phyloP scores from a whole-genome alignment of 1,140 invertebrate genomes.

The Papilio polyxenes region DNA sequence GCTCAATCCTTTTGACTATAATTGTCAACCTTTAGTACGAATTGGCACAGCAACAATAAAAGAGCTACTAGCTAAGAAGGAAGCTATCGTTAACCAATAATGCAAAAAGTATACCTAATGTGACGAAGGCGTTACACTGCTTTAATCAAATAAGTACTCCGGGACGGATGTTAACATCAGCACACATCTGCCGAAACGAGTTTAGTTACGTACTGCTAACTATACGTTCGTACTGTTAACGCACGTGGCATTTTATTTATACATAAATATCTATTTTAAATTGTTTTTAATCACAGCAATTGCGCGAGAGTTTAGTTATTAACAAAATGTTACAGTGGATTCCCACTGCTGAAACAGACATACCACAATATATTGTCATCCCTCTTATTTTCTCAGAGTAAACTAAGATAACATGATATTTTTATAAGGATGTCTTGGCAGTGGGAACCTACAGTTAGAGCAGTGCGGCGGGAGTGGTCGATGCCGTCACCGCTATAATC shows the following conservation, averaged over 20 bases:
- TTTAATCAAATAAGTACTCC: constrained; percentile 30
- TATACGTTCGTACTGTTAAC: too few species aligned
- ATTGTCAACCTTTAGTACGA: not conserved
- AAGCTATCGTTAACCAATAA: constrained; percentile 19
- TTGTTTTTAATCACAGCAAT: not conserved
- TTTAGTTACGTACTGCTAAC: not conserved
- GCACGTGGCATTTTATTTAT: not conserved
- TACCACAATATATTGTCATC: not conserved
- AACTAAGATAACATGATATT: not conserved
- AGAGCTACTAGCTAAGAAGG: not conserved
- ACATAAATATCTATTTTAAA: not conserved
- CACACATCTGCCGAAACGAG: constrained; percentile 14
- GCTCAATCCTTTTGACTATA: not conserved
- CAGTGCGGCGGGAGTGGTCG: constrained; percentile 58
- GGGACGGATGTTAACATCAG: constrained; percentile 29
- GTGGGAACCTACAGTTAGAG: constrained; percentile 26
- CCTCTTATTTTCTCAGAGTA: not conserved
- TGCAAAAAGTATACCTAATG: not conserved
- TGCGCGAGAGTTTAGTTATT: not conserved
- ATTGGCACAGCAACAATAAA: not conserved
- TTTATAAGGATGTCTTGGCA: not conserved
- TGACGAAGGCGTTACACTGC: constrained; percentile 28
- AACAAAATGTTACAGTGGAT: not conserved
- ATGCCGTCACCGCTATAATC: constrained; percentile 76
- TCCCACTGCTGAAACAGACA: not conserved